Evolutionary conservation across 2,113 vertebrate genomes (phyloP).

Genomic region (Dasyprocta punctata): DNA sequence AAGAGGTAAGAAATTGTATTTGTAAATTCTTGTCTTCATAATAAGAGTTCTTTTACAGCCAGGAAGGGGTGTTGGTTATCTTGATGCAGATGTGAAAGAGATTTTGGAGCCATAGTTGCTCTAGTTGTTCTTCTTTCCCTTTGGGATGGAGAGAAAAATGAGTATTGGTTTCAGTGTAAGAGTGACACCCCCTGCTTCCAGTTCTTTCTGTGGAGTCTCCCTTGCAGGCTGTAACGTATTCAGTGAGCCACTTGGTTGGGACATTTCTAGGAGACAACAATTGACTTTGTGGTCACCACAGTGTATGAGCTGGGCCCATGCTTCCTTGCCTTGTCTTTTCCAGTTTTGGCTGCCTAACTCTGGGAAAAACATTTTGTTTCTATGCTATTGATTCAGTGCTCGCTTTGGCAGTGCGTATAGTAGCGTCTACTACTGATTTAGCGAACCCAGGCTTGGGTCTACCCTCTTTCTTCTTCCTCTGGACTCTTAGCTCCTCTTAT

Average conservation of each 20-base stretch:
- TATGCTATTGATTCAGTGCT: neutral
- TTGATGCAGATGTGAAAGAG: conserved; percentile 28
- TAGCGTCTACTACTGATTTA: neutral
- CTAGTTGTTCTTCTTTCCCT: neutral
- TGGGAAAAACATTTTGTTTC: neutral
- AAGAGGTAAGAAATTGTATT: conserved; percentile 85
- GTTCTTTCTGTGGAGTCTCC: neutral
- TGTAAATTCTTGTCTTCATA: conserved; percentile 29
- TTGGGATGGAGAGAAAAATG: neutral
- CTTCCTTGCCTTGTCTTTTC: conserved; percentile 32
- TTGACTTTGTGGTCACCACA: neutral
- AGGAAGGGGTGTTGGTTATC: neutral
- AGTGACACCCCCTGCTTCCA: neutral
- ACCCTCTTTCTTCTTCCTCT: neutral
- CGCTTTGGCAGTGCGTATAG: neutral
- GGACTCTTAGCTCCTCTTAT: neutral
- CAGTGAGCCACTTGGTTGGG: neutral
- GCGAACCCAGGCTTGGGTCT: neutral
- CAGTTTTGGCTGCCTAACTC: conserved; percentile 11
- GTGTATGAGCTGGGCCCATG: neutral
- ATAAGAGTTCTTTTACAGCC: conserved; percentile 4
- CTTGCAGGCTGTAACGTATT: neutral
- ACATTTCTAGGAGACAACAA: neutral
- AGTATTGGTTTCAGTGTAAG: neutral
- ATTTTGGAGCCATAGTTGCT: neutral